phyloP scores from a whole-genome alignment of 64 coral and sea anemone genomes.

The Porites lutea region DNA sequence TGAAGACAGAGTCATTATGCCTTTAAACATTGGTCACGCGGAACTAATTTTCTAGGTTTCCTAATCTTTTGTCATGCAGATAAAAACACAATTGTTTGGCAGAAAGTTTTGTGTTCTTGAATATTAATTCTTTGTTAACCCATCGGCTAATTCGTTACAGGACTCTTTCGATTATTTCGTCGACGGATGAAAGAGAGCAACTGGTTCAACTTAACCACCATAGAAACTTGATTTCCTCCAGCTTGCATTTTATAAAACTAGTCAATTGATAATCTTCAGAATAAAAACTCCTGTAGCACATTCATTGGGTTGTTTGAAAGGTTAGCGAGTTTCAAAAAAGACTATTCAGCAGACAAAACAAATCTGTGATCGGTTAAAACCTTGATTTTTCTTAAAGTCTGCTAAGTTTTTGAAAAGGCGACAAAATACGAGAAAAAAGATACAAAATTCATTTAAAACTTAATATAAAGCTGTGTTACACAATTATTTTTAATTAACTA shows the following conservation, averaged over 20 bases:
- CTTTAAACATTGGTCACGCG: constrained; percentile 30
- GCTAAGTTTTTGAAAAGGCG: no score
- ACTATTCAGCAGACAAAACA: no score
- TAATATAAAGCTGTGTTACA: no score
- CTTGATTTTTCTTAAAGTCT: no score
- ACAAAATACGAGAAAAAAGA: no score
- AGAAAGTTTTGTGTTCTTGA: not conserved
- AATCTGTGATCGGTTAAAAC: no score
- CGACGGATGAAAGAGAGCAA: not conserved
- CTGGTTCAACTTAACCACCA: not conserved
- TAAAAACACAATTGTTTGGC: not conserved
- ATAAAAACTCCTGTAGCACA: not conserved
- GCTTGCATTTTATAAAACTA: no score
- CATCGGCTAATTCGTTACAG: not conserved
- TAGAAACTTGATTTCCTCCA: not conserved
- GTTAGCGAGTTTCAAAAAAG: no score
- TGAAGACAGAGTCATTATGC: constrained; percentile 13
- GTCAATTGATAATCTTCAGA: not conserved
- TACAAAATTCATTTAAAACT: no score
- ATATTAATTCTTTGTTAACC: not conserved
- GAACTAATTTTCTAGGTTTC: not conserved
- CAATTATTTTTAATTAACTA: no score
- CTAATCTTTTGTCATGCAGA: constrained; percentile 17
- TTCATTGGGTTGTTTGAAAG: not conserved
- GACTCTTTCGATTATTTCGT: not conserved